Conservation (phyloP, 2,113 vertebrate genomes). For the Candoia aspera region DNA sequence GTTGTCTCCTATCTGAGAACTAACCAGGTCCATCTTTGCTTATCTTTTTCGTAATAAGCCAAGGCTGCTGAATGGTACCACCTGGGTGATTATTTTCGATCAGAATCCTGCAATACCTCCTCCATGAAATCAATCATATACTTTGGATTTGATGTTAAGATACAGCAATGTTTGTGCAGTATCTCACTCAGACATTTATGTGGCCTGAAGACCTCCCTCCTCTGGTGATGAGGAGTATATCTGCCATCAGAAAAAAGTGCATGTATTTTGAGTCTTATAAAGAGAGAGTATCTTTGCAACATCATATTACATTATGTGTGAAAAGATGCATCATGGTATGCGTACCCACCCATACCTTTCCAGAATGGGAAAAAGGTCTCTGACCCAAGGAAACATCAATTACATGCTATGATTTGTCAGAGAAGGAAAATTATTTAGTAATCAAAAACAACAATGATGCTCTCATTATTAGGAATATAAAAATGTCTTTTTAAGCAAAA, state of each 20-base stretch:
- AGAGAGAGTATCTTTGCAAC: background rate
- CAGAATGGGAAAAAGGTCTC: background rate
- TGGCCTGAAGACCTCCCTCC: background rate
- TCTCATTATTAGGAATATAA: too few relatives aligned
- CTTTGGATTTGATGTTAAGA: background rate
- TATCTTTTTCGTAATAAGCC: background rate
- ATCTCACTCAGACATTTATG: background rate
- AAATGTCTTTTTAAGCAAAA: too few relatives aligned
- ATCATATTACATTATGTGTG: background rate
- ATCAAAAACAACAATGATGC: too few relatives aligned
- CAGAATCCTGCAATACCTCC: background rate
- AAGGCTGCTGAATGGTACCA: background rate
- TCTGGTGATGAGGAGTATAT: background rate
- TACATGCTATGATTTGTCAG: background rate
- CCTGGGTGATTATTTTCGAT: background rate
- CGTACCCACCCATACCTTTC: background rate
- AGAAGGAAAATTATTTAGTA: background rate
- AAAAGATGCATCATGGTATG: background rate
- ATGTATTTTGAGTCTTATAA: background rate
- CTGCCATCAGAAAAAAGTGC: background rate
- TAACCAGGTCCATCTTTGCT: background rate
- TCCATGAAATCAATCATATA: background rate
- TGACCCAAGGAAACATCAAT: background rate
- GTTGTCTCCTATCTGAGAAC: background rate
- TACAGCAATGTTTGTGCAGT: too few relatives aligned